These are phyloP conservation scores for Hoplostethus mediterraneus DNA, from an alignment of 2,797 vertebrate species.

Conservation along the genomic window DNA sequence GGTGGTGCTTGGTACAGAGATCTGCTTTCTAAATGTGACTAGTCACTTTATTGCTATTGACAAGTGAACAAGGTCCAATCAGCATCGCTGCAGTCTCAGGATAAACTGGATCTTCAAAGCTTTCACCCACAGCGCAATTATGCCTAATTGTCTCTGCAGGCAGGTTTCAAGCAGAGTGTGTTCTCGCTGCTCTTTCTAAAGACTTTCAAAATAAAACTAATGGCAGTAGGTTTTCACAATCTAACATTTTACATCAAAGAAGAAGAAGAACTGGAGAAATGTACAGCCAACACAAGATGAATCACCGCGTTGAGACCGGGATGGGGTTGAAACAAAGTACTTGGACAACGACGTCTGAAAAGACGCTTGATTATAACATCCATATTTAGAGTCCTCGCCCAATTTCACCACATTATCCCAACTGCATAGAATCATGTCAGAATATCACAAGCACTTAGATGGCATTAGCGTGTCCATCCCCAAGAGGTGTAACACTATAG, in stretches of 20 bases:
- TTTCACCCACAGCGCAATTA: conserved; percentile 84
- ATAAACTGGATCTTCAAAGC: conserved; percentile 86
- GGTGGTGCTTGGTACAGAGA: conserved; percentile 48
- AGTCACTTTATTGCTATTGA: conserved; percentile 85
- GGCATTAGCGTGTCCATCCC: conserved; percentile 56
- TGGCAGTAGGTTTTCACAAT: conserved; percentile 58
- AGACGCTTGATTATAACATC: background rate
- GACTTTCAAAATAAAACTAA: conserved; percentile 24
- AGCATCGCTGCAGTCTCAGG: conserved; percentile 80
- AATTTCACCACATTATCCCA: conserved; percentile 19
- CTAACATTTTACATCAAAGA: conserved; percentile 57
- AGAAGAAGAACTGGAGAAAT: conserved; percentile 5
- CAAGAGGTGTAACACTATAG: conserved; percentile 76
- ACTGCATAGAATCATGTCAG: conserved; percentile 47
- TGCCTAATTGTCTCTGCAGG: conserved; percentile 76
- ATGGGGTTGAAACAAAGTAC: conserved; percentile 16
- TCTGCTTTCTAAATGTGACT: conserved; percentile 85
- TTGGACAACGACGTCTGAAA: background rate
- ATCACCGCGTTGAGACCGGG: background rate
- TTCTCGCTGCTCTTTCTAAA: conserved; percentile 17
- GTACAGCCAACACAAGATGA: background rate
- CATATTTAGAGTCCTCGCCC: conserved; percentile 8
- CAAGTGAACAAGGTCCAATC: conserved; percentile 86
- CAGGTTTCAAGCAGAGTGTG: conserved; percentile 53
- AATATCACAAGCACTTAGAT: conserved; percentile 34